Base-by-base conservation (phyloP, 2,797 vertebrate species). In the Botia almorhae region DNA sequence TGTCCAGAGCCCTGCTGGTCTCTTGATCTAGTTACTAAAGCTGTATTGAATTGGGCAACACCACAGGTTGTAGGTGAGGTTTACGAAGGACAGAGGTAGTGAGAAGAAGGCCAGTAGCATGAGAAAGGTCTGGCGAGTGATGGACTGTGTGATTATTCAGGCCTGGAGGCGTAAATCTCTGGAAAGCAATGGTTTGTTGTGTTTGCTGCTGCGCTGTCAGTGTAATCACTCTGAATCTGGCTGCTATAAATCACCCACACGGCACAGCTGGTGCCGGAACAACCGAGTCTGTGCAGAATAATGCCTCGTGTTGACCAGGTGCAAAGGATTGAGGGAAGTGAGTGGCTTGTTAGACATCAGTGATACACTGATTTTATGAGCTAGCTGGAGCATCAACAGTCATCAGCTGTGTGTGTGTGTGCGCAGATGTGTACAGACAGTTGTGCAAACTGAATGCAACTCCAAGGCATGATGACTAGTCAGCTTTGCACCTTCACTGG, bases 141-240 rank as follows among this genome's bases (percentile, higher is more conserved):
- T 90, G 68, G 88, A 88, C 85, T 87, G 87, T 88, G 87, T 89
- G 89, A 92, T 93, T 92, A 92, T 92, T 90, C 89, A 85, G 87
- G 48, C 73, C 71, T 23, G 70, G 76, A 81, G 81, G 69, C 61
- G 73, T 67, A 76, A 75, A 69, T 82, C 80, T 81, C 79, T 77
- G 69, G 74, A 79, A 82, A 61, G 48, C 86, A 90, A 90, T 82
- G 82, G 84, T 84, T 86, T 89, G 89, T 86, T 87, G 90, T 91
- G 88, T 91, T 91, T 81, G 86, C 86, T 29, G 85, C 85, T 78
- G 87, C 85, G 84, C 85, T 84, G 83, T 87, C 87, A 89, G 87
- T 67, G 23, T 83, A 89, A 91, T 91, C 89, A 87, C 88, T 88
- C 87, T 85, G 85, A 90, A 89, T 91, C 90, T 89, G 87, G 84